phyloP scores from a whole-genome alignment of 2,888 invertebrate species.

The Eurytoma adleriae region DNA sequence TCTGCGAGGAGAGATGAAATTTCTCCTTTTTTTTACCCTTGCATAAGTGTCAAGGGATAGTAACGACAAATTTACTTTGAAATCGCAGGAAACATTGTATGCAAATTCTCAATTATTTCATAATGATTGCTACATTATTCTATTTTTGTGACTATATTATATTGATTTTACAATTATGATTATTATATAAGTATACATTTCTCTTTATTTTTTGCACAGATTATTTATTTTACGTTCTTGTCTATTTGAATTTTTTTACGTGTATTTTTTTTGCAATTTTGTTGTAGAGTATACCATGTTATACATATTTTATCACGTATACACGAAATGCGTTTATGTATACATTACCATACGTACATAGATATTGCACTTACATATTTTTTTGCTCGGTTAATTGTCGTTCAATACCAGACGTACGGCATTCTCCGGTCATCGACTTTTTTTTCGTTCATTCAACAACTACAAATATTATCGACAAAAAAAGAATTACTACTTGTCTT shows the following conservation, averaged over 20 bases:
- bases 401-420: conserved; percentile 46
- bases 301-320: conserved; percentile 25
- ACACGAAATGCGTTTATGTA: conserved; percentile 52
- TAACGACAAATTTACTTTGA: background rate
- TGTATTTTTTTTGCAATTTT: conserved; percentile 17
- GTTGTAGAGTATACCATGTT: conserved; percentile 31
- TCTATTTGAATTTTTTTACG: conserved; percentile 33
- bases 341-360: conserved; percentile 58
- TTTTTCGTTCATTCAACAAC: background rate
- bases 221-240: conserved; percentile 48
- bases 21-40: too few species aligned
- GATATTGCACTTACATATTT: conserved; percentile 53
- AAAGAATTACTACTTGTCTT: too few species aligned
- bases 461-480: background rate
- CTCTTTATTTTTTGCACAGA: conserved; percentile 52
- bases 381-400: conserved; percentile 59
- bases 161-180: conserved; percentile 46
- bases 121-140: conserved; percentile 6
- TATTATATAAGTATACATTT: conserved; percentile 33
- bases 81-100: background rate
- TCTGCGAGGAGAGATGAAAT: too few species aligned
- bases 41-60: background rate
- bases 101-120: conserved; percentile 12
- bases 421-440: conserved; percentile 31
- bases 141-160: conserved; percentile 43